Conservation (phyloP, 1,140 invertebrate species). For the Aphaenogaster ashmeadi region DNA sequence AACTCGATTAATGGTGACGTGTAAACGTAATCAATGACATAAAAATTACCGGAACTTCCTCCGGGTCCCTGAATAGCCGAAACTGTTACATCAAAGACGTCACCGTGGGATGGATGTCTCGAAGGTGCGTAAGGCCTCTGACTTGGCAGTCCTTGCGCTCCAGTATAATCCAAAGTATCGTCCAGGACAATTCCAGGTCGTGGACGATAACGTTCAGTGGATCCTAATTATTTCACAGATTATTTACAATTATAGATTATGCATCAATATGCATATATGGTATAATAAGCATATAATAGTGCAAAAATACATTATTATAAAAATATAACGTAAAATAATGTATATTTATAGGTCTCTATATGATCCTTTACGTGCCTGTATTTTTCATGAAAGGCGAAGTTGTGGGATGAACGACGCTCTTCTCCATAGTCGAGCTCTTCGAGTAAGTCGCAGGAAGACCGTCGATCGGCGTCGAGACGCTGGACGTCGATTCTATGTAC, state of each 20-base stretch:
- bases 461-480: constrained; percentile 80
- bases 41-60: constrained; percentile 83
- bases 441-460: constrained; percentile 75
- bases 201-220: constrained; percentile 86
- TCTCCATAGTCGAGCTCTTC: constrained; percentile 64
- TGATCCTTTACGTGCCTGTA: constrained; percentile 49
- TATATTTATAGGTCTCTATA: not conserved
- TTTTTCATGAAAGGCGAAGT: constrained; percentile 60
- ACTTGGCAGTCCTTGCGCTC: constrained; percentile 83
- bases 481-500: constrained; percentile 61
- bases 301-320: not conserved
- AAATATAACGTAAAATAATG: not conserved
- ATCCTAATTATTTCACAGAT: constrained; percentile 37
- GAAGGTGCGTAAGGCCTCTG: constrained; percentile 84
- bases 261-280: not conserved
- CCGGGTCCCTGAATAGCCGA: constrained; percentile 95
- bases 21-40: not conserved
- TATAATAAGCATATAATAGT: not conserved
- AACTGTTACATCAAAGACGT: constrained; percentile 95
- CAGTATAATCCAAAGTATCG: constrained; percentile 88
- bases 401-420: constrained; percentile 28
- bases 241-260: not conserved
- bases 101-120: constrained; percentile 88
- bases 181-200: constrained; percentile 94
- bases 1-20: too few relatives aligned